Base-by-base conservation (phyloP, 2,888 invertebrate genomes). In the Xylophagus ater region DNA sequence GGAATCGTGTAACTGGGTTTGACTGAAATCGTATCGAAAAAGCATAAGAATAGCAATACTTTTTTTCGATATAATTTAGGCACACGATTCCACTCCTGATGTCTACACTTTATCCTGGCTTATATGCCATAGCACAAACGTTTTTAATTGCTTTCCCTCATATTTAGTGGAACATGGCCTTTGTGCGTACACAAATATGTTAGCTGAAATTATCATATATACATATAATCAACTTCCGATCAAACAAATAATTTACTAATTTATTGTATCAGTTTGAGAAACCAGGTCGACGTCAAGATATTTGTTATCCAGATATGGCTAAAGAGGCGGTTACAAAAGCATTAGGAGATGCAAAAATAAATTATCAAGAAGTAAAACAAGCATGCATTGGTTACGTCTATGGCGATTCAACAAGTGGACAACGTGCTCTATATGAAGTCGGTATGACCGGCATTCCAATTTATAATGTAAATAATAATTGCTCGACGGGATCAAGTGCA, bases 401-500 rank as follows among this genome's bases (percentile, higher is more conserved):
- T 59, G 94, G 94, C 0, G 96, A 97, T 63, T 93, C 96, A 2
- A 89, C 93, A 3, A 79, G 83, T 63, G 98, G 97, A 0, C 98
- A 98, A 67, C 73, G 96, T 48, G 92, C 92, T 1, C 64, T 97
- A 6, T 97, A 97, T 62, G 84, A 88, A 60, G 72, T 96, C 28
- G 96, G 96, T 41, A 80, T 96, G 78, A 93, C 86, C 21, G 96
- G 96, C 28, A 93, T 97, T 48, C 97, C 97, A 4, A 81, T 98
- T 49, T 89, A 85, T 67, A 98, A 98, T 66, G 96, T 97, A 10
- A 97, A 98, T 68, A 98, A 98, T 61, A 96, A 96, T 58, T 98
- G 98, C 59, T 85, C 97, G 0, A 96, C 96, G 2, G 98, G 98
- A 19, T 86, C 96, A 0, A 87, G 85, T 38, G 97, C 97, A 2